Conservation (phyloP, 1,140 invertebrate genomes). For the Caenorhabditis latens region DNA sequence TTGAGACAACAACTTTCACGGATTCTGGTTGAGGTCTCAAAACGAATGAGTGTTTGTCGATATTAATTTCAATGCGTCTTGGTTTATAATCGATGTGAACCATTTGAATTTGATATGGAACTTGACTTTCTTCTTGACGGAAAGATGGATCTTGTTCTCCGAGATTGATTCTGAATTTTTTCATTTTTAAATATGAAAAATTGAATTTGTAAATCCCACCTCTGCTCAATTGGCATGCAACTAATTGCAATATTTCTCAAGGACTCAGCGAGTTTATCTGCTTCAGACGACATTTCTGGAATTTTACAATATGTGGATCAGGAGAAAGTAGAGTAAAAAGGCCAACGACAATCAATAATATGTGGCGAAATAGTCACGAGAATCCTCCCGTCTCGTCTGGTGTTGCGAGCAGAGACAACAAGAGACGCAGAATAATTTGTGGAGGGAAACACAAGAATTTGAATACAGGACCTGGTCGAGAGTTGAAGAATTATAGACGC, state of each 20-base stretch:
- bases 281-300: background rate
- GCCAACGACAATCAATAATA: background rate
- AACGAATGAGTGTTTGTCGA: background rate
- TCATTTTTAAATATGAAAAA: background rate
- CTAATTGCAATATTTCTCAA: background rate
- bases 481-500: too few species aligned
- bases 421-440: background rate
- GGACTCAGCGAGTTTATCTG: background rate
- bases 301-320: background rate
- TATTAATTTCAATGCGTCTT: background rate
- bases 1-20: background rate
- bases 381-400: background rate
- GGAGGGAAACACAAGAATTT: background rate
- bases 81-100: background rate
- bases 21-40: background rate
- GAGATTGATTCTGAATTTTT: background rate
- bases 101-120: background rate
- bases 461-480: background rate
- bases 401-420: background rate
- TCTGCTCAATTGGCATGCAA: slow-evolving; percentile 1
- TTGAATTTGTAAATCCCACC: background rate
- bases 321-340: background rate
- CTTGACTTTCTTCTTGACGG: background rate
- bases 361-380: background rate
- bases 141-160: background rate